Evolutionary conservation across 2,113 vertebrate genomes (phyloP).

Genomic region (Holacanthus passer): DNA sequence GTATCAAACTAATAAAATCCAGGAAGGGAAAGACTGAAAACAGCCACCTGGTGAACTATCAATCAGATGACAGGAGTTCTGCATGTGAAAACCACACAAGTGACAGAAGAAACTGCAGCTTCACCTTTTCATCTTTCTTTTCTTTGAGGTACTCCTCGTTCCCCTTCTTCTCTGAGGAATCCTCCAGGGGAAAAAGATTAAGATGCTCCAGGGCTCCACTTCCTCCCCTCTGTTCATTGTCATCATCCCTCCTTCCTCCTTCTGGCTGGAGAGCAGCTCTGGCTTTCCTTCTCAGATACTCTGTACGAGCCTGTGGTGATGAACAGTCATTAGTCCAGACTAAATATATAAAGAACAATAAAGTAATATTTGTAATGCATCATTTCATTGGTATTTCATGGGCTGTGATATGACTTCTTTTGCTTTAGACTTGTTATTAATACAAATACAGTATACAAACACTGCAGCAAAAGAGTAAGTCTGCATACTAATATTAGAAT

Average conservation of each 20-base stretch:
- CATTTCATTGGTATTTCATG: neutral
- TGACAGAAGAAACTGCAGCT: neutral
- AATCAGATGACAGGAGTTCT: neutral
- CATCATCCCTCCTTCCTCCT: neutral
- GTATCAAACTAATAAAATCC: neutral
- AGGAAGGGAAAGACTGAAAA: neutral
- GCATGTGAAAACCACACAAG: too few species aligned
- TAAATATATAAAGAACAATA: neutral
- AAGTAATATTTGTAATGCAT: neutral
- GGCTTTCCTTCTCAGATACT: slow-evolving; percentile 87
- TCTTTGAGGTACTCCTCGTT: slow-evolving; percentile 91
- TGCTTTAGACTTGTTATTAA: neutral
- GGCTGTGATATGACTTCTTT: neutral
- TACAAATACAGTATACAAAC: neutral
- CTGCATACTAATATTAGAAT: neutral
- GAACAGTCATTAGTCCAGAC: neutral
- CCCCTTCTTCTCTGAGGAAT: slow-evolving; percentile 82
- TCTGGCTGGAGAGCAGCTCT: slow-evolving; percentile 64
- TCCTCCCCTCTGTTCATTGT: slow-evolving; percentile 17
- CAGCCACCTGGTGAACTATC: neutral
- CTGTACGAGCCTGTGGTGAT: slow-evolving; percentile 87
- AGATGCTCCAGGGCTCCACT: slow-evolving; percentile 79
- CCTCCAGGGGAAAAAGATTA: slow-evolving; percentile 88
- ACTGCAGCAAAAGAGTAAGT: neutral
- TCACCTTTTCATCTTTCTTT: slow-evolving; percentile 89